These are phyloP conservation scores for Catharus minimus DNA, from an alignment of 2,113 vertebrate species.

Conservation along the genomic window DNA sequence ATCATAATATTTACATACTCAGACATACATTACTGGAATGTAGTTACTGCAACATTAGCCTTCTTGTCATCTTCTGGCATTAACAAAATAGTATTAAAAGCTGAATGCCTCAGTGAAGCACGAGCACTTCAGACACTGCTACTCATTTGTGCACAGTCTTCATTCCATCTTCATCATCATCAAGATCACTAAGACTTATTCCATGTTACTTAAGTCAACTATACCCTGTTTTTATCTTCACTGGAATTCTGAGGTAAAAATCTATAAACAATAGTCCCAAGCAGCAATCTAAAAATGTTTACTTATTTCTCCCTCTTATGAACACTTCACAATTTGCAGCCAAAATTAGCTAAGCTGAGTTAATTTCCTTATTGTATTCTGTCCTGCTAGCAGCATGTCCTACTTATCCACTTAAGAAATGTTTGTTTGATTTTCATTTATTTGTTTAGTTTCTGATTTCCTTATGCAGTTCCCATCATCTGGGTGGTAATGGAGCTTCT, in stretches of 20 bases:
- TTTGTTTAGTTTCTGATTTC: conserved; percentile 63
- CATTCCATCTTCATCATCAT: conserved; percentile 25
- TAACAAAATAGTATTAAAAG: conserved; percentile 9
- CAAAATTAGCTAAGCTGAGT: conserved; percentile 40
- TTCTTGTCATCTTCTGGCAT: neutral
- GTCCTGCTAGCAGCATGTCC: conserved; percentile 38
- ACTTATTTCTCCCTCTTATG: conserved; percentile 15
- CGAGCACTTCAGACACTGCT: neutral
- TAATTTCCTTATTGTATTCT: conserved; percentile 52
- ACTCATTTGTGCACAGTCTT: neutral
- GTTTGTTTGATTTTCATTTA: conserved; percentile 56
- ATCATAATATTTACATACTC: neutral
- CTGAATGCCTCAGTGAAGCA: neutral
- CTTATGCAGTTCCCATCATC: conserved; percentile 48
- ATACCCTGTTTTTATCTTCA: conserved; percentile 69
- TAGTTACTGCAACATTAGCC: neutral
- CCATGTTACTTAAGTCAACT: neutral
- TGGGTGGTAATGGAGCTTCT: conserved; percentile 16
- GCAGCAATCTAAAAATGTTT: conserved; percentile 14
- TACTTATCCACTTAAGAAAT: conserved; percentile 60
- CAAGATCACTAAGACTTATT: neutral
- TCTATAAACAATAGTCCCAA: neutral
- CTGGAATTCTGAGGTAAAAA: conserved; percentile 63
- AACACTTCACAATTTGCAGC: conserved; percentile 18
- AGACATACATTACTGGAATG: neutral